Base-by-base conservation (phyloP, 2,797 vertebrate species). In the Gallinago stenura region DNA sequence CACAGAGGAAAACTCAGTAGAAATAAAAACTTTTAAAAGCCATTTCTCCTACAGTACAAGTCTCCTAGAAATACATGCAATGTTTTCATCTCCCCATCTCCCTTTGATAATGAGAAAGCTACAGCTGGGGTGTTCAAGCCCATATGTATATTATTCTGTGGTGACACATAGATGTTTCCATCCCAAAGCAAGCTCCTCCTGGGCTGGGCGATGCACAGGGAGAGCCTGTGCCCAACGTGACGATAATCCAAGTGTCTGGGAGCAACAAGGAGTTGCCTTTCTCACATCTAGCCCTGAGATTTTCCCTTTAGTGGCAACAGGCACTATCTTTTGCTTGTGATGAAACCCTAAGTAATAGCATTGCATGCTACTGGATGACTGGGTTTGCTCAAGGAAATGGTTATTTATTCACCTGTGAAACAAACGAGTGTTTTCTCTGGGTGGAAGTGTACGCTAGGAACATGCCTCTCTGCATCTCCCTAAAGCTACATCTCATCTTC, bases 361-460 rank as follows among this genome's bases (percentile, higher is more conserved):
- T 26, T 15, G 31, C 48, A 5, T 18, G 30, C 75, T 91, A 20
- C 61, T 54, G 16, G 10, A 9, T 24, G 65, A 18, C 61, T 64
- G 53, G 26, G 25, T 31, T 73, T 68, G 77, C 90, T 87, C 77
- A 80, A 73, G 73, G 62, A 90, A 82, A 73, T 22, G 51, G 60
- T 65, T 53, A 30, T 93, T 94, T 90, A 88, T 93, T 89, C 93
- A 94, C 90, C 92, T 94, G 95, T 87, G 87, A 87, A 93, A 87
- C 66, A 84, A 87, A 84, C 7, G 45, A 14, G 70, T 79, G 33
- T 46, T 89, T 83, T 71, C 70, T 80, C 51, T 77, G 85, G 15
- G 50, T 30, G 57, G 60, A 87, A 86, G 66, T 30, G 5, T 25
- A 28, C 30, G 69, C 39, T 54, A n/a, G 80, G 17, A 94, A 60